Evolutionary conservation across 2,113 vertebrate genomes (phyloP).

Genomic region (Psittacus erithacus): DNA sequence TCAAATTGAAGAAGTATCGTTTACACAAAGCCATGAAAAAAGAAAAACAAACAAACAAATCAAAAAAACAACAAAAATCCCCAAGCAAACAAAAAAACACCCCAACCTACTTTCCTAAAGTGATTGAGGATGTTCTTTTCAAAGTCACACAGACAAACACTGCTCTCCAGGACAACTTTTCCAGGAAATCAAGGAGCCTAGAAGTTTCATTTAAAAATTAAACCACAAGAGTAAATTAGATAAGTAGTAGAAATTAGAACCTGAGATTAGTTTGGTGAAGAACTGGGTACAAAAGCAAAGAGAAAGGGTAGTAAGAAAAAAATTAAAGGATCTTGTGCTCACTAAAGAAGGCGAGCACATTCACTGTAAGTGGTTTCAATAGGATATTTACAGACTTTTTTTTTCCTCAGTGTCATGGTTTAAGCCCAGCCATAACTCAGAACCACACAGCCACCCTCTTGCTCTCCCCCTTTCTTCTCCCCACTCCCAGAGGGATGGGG

Average conservation of each 20-base stretch:
- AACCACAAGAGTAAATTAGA: neutral
- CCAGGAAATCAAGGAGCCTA: neutral
- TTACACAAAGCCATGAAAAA: neutral
- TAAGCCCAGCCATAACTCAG: no score
- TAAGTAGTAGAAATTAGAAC: neutral
- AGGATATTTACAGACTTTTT: neutral
- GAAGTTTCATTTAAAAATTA: neutral
- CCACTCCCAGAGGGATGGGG: no score
- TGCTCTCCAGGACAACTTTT: neutral
- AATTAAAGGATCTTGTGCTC: neutral
- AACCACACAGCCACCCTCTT: no score
- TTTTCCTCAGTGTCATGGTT: neutral
- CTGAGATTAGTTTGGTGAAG: neutral
- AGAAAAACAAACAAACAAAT: rapidly evolving
- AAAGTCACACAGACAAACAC: neutral
- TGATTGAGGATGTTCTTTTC: neutral
- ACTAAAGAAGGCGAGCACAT: neutral
- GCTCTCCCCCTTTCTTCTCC: no score
- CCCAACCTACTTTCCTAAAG: neutral
- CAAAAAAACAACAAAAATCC: rapidly evolving
- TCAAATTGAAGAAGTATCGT: neutral
- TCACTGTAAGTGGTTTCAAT: neutral
- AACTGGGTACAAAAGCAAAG: neutral
- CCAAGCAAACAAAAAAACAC: rapidly evolving
- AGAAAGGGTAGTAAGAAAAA: neutral